A percentile compares a stretch with the other conserved stretches of the same genome.
phyloP scores from a whole-genome alignment of 2,888 invertebrate genomes.

The Nomada flava region DNA sequence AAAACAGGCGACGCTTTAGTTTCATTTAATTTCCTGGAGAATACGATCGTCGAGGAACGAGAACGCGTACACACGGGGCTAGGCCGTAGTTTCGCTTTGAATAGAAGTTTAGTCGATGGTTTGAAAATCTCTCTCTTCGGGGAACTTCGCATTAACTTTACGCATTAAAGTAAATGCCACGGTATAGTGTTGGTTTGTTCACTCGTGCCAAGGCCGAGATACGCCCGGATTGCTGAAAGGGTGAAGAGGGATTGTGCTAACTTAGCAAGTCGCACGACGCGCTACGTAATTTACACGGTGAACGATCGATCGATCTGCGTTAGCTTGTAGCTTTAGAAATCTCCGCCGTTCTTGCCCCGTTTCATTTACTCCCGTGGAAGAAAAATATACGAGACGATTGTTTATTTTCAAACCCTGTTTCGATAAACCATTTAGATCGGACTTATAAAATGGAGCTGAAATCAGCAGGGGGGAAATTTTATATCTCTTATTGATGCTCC shows the following conservation, averaged over 20 bases:
- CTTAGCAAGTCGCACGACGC: constrained; percentile 13
- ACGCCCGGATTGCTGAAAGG: constrained; percentile 24
- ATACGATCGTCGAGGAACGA: background rate
- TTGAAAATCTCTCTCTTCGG: background rate
- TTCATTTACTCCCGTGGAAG: background rate
- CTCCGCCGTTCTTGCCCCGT: background rate
- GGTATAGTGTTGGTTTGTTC: background rate
- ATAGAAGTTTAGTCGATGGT: background rate
- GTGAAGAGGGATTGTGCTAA: constrained; percentile 6
- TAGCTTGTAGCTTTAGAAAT: background rate
- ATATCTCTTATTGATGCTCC: too few species aligned
- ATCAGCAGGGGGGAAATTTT: too few species aligned
- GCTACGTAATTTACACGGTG: constrained; percentile 14
- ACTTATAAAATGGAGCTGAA: too few species aligned
- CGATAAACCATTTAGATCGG: too few species aligned
- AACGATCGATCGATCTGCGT: constrained; percentile 1
- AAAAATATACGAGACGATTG: too few species aligned
- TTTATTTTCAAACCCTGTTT: too few species aligned
- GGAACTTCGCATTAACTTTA: constrained; percentile 1
- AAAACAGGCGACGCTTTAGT: background rate
- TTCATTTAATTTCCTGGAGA: constrained; percentile 7
- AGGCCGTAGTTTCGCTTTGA: background rate
- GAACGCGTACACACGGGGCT: background rate
- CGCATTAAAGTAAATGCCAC: background rate
- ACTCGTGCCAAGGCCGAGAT: constrained; percentile 17